Percentiles rank a stretch among this genome's conserved stretches.
These are phyloP conservation scores for Xiphophorus maculatus DNA, from an alignment of 2,113 vertebrate genomes.

Conservation along the genomic window DNA sequence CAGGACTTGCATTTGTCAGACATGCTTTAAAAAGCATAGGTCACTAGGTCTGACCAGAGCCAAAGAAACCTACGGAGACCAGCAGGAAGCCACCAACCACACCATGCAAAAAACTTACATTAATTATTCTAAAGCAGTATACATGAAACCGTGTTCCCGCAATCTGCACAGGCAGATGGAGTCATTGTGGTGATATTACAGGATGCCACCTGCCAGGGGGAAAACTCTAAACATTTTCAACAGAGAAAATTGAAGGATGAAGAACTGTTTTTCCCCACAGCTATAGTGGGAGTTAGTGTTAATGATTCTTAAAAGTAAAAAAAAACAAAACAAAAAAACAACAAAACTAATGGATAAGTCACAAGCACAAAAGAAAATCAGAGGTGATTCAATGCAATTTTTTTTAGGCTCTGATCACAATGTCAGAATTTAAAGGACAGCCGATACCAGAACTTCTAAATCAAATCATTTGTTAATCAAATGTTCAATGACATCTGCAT, in stretches of 20 bases:
- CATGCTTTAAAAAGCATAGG: conserved; percentile 66
- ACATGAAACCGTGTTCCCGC: background rate
- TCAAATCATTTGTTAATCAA: too few species aligned
- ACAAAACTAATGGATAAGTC: too few species aligned
- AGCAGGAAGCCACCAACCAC: conserved; percentile 19
- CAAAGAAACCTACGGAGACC: conserved; percentile 5
- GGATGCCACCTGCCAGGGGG: background rate
- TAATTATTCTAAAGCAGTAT: background rate
- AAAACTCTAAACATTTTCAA: background rate
- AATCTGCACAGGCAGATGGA: background rate
- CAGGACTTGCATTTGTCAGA: conserved; percentile 64
- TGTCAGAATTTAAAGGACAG: too few species aligned
- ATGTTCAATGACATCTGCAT: too few species aligned
- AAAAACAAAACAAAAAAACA: too few species aligned
- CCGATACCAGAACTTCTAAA: too few species aligned
- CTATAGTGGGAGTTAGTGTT: too few species aligned
- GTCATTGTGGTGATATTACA: too few species aligned
- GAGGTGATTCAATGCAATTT: too few species aligned
- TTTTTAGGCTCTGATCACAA: too few species aligned
- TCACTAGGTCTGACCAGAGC: conserved; percentile 36
- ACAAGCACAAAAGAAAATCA: too few species aligned
- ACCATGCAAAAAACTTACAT: background rate
- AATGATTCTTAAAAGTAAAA: too few species aligned
- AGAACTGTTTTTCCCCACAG: background rate
- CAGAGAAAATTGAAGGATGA: background rate